Conservation (phyloP, 2,113 vertebrate species). For the Ophiodon elongatus region DNA sequence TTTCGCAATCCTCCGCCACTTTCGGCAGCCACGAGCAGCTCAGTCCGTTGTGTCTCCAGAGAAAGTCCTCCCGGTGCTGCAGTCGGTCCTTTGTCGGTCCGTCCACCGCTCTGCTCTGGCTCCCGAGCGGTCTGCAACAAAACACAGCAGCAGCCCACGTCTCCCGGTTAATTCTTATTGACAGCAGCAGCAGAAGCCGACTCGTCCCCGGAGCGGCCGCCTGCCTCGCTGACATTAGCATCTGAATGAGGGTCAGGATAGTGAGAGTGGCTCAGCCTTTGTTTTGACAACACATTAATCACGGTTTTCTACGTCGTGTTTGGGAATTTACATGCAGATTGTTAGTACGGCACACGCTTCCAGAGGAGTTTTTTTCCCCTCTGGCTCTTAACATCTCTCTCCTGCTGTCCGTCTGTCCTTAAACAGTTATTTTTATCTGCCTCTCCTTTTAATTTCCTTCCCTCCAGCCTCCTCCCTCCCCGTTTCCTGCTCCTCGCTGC, state of each 20-base stretch:
- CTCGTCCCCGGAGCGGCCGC: conserved; percentile 24
- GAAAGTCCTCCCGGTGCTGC: not conserved
- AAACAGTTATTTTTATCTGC: conserved; percentile 52
- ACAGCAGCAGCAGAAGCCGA: conserved; percentile 51
- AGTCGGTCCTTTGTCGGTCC: not conserved
- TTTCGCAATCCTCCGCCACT: not conserved
- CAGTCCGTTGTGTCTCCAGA: not conserved
- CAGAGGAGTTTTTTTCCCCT: not conserved
- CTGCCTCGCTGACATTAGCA: conserved; percentile 34
- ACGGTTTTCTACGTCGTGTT: conserved; percentile 15
- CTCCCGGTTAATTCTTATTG: conserved; percentile 52
- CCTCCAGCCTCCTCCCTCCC: conserved; percentile 21
- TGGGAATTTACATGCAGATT: conserved; percentile 16
- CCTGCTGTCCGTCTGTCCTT: not conserved
- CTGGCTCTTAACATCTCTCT: conserved; percentile 12
- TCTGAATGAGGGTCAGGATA: conserved; percentile 32
- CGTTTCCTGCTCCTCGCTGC: conserved; percentile 13
- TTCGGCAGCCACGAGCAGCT: not conserved
- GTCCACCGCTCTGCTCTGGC: not conserved
- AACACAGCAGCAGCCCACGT: conserved; percentile 30
- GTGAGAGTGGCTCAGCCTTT: conserved; percentile 4
- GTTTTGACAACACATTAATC: conserved; percentile 35
- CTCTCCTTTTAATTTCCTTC: conserved; percentile 59
- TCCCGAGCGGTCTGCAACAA: conserved; percentile 35
- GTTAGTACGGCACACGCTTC: not conserved